Base-by-base conservation (phyloP, 2,888 invertebrate genomes). In the Rhamnusium bicolor region DNA sequence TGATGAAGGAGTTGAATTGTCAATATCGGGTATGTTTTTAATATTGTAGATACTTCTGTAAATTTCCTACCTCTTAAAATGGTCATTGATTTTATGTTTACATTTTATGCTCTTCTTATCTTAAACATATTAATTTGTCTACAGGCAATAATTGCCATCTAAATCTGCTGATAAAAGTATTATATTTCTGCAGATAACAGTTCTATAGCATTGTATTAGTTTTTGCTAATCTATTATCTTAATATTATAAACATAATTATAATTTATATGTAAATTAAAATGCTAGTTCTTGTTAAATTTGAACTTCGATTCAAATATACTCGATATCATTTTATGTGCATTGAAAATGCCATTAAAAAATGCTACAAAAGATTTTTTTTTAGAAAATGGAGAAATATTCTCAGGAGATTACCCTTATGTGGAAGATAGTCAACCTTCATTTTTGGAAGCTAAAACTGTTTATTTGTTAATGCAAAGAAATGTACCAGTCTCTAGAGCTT, bases 401-500 rank as follows among this genome's bases (percentile, higher is more conserved):
- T 76, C 82, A 63, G 78, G 76, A 60, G 84, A 84, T 75, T 80
- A 81, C 74, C 63, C 78, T 72, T 75, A 77, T 72, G 69, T 74
- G 69, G 79, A 85, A 76, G 84, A 84, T 70, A 78, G 78, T 58
- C 82, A 82, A 74, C 82, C 82, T 75, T 81, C 82, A 14, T 84
- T 90, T 71, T 84, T 92, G 76, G 91, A 92, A 83, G 93, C 93
- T 29, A 91, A 91, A 70, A 90, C 90, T 71, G 90, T 94, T 24
- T 94, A 91, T 84, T 87, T 94, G 62, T 85, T 94, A 73, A 91
- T 94, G 92, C 93, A 92, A 82, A 92, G 92, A 83, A 91, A 92
- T 80, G 92, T 93, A 84, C 91, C 94, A 21, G 92, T 95, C 72
- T 94, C 94, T 4, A 89, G 94, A 78, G 93, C 94, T 84, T 90